Evolutionary conservation across 2,797 vertebrate species (phyloP), one percentile per base, ranked within the genome.

Genomic region (Chelon labrosus): DNA sequence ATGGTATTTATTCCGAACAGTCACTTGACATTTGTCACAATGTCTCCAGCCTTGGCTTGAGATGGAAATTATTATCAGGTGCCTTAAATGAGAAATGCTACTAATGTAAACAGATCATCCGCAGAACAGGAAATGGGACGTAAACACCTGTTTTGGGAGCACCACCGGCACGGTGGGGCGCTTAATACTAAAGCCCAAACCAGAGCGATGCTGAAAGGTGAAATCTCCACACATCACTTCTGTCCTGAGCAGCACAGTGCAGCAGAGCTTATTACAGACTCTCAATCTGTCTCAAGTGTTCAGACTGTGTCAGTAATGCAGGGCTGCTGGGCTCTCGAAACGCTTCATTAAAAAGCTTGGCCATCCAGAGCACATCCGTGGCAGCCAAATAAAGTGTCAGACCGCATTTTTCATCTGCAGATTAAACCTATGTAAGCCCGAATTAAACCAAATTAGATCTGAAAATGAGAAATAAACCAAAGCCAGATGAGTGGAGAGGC

Each of bases 341-440:
- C 59, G 83, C 87, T 94, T 92, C 92, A 94, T 94, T 94, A 94
- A 92, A 92, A 89, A 75, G 81, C 86, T 82, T 82, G 85, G 90
- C 85, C 82, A 87, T 86, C 83, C 80, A 85, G 65, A 89, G 87
- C 86, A 80, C 88, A 88, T 88, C 85, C 66, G 58, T 65, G 59
- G 88, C 88, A 85, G 90, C 82, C 89, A 93, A 94, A 95, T 94
- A 94, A 92, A 93, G 86, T 95, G 94, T 94, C 94, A 94, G 77
- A 89, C 72, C 74, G 52, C 88, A 94, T 95, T 95, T 93, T 92
- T 94, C 93, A 93, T 83, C 78, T 51, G 63, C 84, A 90, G 91
- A 94, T 94, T 94, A 94, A 92, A 91, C 86, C 82, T 61, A 74
- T 89, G 88, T 90, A 90, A 85, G 35, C 56, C 83, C 64, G 85